Conservation (phyloP, 37 sponge, comb jelly and placozoan species). For the Mnemiopsis leidyi region DNA sequence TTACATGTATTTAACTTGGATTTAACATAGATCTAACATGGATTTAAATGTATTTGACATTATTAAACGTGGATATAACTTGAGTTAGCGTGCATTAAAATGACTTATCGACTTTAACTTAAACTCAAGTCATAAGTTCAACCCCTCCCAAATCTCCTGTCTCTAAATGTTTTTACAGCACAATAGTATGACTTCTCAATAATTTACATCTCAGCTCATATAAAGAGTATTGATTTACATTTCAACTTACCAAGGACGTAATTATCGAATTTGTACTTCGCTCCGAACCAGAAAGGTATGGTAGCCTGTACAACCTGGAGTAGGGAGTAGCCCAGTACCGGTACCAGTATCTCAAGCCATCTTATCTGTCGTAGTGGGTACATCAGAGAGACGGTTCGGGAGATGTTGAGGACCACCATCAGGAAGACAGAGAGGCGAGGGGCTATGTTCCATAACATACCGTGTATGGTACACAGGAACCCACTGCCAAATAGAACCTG, state of each 20-base stretch:
- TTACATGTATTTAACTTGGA: too few relatives aligned
- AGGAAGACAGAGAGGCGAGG: neutral
- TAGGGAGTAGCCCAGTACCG: neutral
- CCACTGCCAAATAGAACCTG: neutral
- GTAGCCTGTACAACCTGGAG: neutral
- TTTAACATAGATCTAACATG: too few relatives aligned
- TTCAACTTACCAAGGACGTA: neutral
- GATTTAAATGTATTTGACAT: too few relatives aligned
- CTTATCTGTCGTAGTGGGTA: neutral
- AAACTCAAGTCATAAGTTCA: too few relatives aligned
- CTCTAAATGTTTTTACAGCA: too few relatives aligned
- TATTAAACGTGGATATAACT: too few relatives aligned
- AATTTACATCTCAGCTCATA: too few relatives aligned
- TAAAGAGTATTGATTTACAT: too few relatives aligned
- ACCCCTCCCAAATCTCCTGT: too few relatives aligned
- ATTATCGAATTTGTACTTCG: neutral
- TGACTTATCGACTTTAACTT: too few relatives aligned
- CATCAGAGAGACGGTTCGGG: neutral
- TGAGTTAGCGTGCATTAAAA: too few relatives aligned
- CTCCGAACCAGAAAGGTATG: constrained; percentile 20
- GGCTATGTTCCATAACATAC: constrained; percentile 24
- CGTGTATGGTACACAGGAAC: neutral
- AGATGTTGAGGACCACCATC: neutral
- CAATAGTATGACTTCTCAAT: too few relatives aligned
- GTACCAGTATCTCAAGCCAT: neutral